Base-by-base conservation (phyloP, 2,113 vertebrate species). In the Semicossyphus pulcher region DNA sequence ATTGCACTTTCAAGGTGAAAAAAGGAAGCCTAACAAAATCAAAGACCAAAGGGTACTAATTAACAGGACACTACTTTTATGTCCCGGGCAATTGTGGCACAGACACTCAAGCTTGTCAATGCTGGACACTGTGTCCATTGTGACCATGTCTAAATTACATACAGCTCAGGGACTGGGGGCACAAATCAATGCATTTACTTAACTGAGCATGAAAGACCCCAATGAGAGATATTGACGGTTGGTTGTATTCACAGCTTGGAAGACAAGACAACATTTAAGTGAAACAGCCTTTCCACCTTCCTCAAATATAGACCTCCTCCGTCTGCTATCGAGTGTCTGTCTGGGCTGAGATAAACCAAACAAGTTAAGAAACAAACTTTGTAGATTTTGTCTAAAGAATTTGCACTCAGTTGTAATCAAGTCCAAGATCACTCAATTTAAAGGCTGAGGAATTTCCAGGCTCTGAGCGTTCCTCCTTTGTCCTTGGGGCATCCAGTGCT, bases 151-250 rank as follows among this genome's bases (percentile, higher is more conserved):
- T 79, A 77, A 83, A 90, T 83, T 81, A 78, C 80, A 82, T 81
- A 90, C 81, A 77, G 61, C 61, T 84, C 79, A 84, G 80, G 79
- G 76, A 71, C 78, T 52, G 28, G 62, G 48, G 90, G 81, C 80
- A 70, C 68, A 84, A 92, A 94, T 95, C 95, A 92, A 94, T 95
- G 90, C 91, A 78, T 93, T 95, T 93, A 93, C 95, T 94, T 95
- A 94, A 95, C 92, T 92, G 92, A 92, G 93, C 91, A 91, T 93
- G 86, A 93, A 92, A 93, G 85, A 94, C 89, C 91, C 80, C 94
- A 88, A 91, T 88, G 89, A 93, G 86, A 81, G 67, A 85, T 88
- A 92, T 94, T 82, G 90, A 93, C 85, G 76, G 70, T 68, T 78
- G 10, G 31, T 84, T 53, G 81, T 72, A 86, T 88, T 91, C 87